Percentiles rank a stretch among this genome's conserved stretches.
phyloP scores from a whole-genome alignment of 2,797 vertebrate genomes.

The Cirrhinus molitorella region DNA sequence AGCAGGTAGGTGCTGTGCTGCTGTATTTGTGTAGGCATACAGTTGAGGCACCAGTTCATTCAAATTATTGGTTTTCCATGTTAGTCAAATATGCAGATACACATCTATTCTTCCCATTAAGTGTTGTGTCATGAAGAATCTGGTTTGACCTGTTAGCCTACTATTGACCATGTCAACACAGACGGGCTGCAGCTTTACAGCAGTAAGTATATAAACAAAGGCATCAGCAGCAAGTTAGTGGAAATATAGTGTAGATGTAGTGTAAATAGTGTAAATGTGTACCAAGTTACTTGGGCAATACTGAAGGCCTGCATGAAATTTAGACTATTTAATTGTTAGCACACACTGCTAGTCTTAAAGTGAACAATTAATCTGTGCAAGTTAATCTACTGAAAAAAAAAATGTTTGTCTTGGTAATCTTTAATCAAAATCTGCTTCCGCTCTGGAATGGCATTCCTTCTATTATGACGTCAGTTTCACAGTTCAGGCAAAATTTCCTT shows the following conservation, averaged over 20 bases:
- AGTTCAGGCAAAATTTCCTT: not conserved
- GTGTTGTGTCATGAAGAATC: not conserved
- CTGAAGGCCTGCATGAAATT: not conserved
- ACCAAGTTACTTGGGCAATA: not conserved
- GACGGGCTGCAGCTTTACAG: not conserved
- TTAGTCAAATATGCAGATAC: slow-evolving; percentile 3
- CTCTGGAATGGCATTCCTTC: not conserved
- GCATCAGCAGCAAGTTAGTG: not conserved
- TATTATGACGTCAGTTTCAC: not conserved
- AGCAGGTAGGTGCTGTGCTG: not conserved
- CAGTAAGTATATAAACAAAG: not conserved
- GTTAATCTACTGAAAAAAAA: not conserved
- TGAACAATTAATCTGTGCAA: not conserved
- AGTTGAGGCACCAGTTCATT: not conserved
- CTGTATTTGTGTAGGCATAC: not conserved
- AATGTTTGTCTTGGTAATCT: not conserved
- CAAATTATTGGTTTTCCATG: not conserved
- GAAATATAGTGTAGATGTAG: not conserved
- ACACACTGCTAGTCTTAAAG: not conserved
- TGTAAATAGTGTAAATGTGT: not conserved
- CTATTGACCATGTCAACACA: not conserved
- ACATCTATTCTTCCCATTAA: not conserved
- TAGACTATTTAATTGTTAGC: not conserved
- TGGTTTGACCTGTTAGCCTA: slow-evolving; percentile 11
- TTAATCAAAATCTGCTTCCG: not conserved